Percentiles rank a stretch among this genome's conserved stretches.
These are phyloP conservation scores for Pogonus chalceus DNA, from an alignment of 1,140 invertebrate species.

Conservation along the genomic window DNA sequence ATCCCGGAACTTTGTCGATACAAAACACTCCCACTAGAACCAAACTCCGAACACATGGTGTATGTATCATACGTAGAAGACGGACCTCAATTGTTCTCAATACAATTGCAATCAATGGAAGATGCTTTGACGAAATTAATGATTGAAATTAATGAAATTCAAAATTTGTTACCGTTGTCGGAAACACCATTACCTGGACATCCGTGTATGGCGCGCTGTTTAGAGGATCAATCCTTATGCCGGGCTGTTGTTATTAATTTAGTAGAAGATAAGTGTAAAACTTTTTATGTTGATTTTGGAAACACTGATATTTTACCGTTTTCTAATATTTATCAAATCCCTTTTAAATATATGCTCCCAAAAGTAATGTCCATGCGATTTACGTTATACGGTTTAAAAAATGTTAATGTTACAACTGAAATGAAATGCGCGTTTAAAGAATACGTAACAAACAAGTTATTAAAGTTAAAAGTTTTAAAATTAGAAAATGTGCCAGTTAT, in stretches of 20 bases:
- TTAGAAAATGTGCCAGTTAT: slow-evolving; percentile 55
- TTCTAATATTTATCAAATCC: slow-evolving; percentile 60
- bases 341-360: slow-evolving; percentile 53
- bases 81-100: slow-evolving; percentile 60
- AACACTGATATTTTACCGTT: slow-evolving; percentile 57
- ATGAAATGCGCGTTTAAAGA: slow-evolving; percentile 59
- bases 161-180: slow-evolving; percentile 39
- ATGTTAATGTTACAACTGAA: slow-evolving; percentile 50
- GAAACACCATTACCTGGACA: slow-evolving; percentile 56
- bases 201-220: slow-evolving; percentile 58
- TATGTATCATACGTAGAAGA: slow-evolving; percentile 64
- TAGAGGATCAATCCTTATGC: slow-evolving; percentile 51
- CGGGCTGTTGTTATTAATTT: slow-evolving; percentile 62
- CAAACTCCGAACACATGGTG: slow-evolving; percentile 49
- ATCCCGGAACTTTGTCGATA: slow-evolving; percentile 25
- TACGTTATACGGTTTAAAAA: slow-evolving; percentile 54
- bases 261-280: slow-evolving; percentile 39
- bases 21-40: slow-evolving; percentile 45
- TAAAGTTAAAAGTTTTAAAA: slow-evolving; percentile 51
- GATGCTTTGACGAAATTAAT: slow-evolving; percentile 51
- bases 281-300: slow-evolving; percentile 71
- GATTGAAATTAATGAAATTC: slow-evolving; percentile 48
- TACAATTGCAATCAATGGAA: slow-evolving; percentile 50
- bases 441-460: slow-evolving; percentile 46
- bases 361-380: slow-evolving; percentile 63